phyloP scores from a whole-genome alignment of 2,113 vertebrate species.

The Apeltes quadracus region DNA sequence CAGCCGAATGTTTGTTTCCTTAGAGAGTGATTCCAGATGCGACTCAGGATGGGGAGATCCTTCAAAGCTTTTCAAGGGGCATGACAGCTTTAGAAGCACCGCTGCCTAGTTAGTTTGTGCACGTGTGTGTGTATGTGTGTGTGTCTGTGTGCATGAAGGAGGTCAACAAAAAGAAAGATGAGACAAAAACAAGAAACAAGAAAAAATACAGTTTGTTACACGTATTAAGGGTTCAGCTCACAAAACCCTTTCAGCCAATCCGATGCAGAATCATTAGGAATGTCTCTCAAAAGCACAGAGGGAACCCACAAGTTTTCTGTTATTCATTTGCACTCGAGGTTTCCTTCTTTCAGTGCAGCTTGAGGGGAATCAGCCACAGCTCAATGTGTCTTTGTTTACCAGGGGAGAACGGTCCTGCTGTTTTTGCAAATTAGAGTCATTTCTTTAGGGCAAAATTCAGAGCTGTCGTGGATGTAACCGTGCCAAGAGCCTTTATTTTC shows the following conservation, averaged over 20 bases:
- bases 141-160: slow-evolving; percentile 3
- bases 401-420: slow-evolving; percentile 23
- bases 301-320: slow-evolving; percentile 46
- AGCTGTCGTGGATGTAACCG: neutral
- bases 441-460: slow-evolving; percentile 28
- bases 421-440: slow-evolving; percentile 5
- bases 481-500: slow-evolving; percentile 23
- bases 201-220: slow-evolving; percentile 26
- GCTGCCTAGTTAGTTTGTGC: slow-evolving; percentile 10
- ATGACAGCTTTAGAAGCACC: slow-evolving; percentile 18
- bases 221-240: slow-evolving; percentile 6
- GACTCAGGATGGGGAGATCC: slow-evolving; percentile 39
- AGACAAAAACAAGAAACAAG: slow-evolving; percentile 2
- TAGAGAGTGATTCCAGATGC: slow-evolving; percentile 63
- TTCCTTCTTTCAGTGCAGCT: slow-evolving; percentile 48
- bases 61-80: slow-evolving; percentile 33
- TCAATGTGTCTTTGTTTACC: slow-evolving; percentile 64
- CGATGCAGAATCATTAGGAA: slow-evolving; percentile 13
- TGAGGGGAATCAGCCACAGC: slow-evolving; percentile 46
- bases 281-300: slow-evolving; percentile 34
- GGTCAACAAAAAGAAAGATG: neutral
- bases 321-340: slow-evolving; percentile 61
- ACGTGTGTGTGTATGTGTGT: slow-evolving; percentile 1
- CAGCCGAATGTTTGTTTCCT: neutral
- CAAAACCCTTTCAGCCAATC: slow-evolving; percentile 28